Evolutionary conservation across 2,888 invertebrate species (phyloP).

Genomic region (Aelia acuminata): DNA sequence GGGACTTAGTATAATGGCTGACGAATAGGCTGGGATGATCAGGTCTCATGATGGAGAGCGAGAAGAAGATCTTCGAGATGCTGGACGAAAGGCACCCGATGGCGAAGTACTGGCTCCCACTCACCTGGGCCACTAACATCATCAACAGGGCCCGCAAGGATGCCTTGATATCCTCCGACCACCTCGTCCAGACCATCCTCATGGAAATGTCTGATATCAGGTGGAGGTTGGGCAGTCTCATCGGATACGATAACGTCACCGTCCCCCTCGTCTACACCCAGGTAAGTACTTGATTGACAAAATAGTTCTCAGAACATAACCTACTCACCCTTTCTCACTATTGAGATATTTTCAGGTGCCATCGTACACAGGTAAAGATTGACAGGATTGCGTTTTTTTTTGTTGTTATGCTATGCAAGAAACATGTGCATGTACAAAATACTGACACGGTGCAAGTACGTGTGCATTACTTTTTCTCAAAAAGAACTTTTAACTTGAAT

Average conservation of each 20-base stretch:
- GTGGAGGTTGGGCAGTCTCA: constrained; percentile 84
- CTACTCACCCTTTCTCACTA: constrained; percentile 4
- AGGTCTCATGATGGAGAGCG: constrained; percentile 93
- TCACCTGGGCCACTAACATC: constrained; percentile 93
- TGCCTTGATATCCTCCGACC: constrained; percentile 87
- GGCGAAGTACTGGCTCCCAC: constrained; percentile 94
- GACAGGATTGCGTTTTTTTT: neutral
- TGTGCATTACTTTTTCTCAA: neutral
- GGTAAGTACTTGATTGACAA: constrained; percentile 72
- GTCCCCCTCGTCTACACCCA: constrained; percentile 94
- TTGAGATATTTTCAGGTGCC: constrained; percentile 17
- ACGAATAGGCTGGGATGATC: constrained; percentile 66
- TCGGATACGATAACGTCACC: constrained; percentile 92
- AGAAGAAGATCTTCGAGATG: constrained; percentile 91
- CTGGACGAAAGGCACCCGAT: constrained; percentile 91
- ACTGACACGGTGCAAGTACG: constrained; percentile 30
- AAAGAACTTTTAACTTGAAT: constrained; percentile 9
- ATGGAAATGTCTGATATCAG: constrained; percentile 92
- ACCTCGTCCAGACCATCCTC: constrained; percentile 91
- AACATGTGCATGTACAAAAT: constrained; percentile 40
- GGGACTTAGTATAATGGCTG: constrained; percentile 25
- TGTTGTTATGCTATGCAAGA: neutral
- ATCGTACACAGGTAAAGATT: neutral
- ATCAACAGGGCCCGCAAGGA: constrained; percentile 90
- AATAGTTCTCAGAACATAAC: too few species aligned